Evolutionary conservation across 2,888 invertebrate genomes (phyloP), one percentile per base, ranked within the genome.

Genomic region (Linyphia triangularis): DNA sequence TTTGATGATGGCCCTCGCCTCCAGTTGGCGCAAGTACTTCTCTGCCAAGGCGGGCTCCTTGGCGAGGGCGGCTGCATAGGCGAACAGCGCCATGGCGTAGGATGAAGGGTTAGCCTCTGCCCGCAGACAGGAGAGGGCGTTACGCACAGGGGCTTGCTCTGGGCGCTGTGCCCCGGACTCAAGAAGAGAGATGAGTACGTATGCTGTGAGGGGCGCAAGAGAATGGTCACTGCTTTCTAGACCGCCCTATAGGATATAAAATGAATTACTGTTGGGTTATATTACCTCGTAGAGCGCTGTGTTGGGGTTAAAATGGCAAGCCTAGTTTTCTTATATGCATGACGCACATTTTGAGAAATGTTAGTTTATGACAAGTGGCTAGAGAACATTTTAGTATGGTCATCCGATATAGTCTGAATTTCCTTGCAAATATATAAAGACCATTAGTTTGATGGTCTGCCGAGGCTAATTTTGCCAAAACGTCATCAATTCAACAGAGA

Each of bases 161-260:
- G 94, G 92, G 1, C 94, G 92, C 0, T 93, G 92, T 10, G 94
- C 92, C 2, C 93, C 93, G 10, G 95, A 94, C 91, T 95, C 95
- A 2, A 95, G 91, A 2, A 96, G 93, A 24, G 96, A 94, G 0
- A 95, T 94, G 26, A 96, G 93, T 63, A 95, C 95, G 92, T 95
- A 96, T 0, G 96, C 95, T 0, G 96, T 95, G 65, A 96, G 93
- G 0, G 95, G 95, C 0, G 95, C 94, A 40, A 94, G 93, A 69
- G 93, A 93, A 94, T 0, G 93, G 93, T 91, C 91, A 16, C 89
- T 90, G n/a, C 61, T 57, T 2, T 89, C 85, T 4, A 90, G 57
- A 26, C 90, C 90, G 16, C 90, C 90, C 88, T 89, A 43, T 10
- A 40, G 51, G 82, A 88, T 61, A 69, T n/a, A n/a, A n/a, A n/a